Percentiles rank a stretch among this genome's conserved stretches.
Evolutionary conservation across 2,888 invertebrate genomes (phyloP).

Genomic region (Acanthoscelides obtectus): DNA sequence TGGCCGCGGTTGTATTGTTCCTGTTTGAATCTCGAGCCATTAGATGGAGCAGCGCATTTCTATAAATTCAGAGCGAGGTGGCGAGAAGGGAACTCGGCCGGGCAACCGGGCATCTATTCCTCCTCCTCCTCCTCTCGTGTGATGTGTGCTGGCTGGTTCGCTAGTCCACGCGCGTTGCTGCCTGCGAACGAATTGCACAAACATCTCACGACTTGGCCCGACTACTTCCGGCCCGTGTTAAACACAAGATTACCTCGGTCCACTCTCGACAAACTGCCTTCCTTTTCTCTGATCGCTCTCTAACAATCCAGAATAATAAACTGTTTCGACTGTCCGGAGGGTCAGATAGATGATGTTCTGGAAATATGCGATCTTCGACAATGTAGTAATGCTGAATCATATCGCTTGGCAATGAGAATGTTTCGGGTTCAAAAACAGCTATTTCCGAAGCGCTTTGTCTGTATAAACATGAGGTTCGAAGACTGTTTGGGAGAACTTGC

Average conservation of each 20-base stretch:
- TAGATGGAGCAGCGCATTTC: background rate
- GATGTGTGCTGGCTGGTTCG: slow-evolving; percentile 37
- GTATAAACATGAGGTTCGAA: no score
- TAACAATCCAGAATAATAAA: slow-evolving; percentile 25
- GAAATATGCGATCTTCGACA: slow-evolving; percentile 21
- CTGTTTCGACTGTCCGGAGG: slow-evolving; percentile 12
- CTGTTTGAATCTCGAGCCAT: background rate
- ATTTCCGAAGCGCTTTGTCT: no score
- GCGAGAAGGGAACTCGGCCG: slow-evolving; percentile 9
- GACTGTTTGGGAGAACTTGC: no score
- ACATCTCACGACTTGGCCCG: slow-evolving; percentile 34
- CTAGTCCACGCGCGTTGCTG: slow-evolving; percentile 37
- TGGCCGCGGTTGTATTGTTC: background rate
- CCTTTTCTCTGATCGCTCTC: slow-evolving; percentile 21
- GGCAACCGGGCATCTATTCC: slow-evolving; percentile 22
- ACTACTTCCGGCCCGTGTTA: slow-evolving; percentile 37
- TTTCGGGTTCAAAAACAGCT: no score
- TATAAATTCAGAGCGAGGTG: background rate
- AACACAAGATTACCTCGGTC: slow-evolving; percentile 35
- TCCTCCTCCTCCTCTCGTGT: slow-evolving; percentile 32
- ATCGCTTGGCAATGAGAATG: no score
- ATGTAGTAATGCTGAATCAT: no score
- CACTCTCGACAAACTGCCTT: slow-evolving; percentile 22
- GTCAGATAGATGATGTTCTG: slow-evolving; percentile 13
- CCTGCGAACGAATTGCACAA: slow-evolving; percentile 36